These are phyloP conservation scores for Drosophila athabasca DNA, from an alignment of 1,140 invertebrate genomes.

Conservation along the genomic window DNA sequence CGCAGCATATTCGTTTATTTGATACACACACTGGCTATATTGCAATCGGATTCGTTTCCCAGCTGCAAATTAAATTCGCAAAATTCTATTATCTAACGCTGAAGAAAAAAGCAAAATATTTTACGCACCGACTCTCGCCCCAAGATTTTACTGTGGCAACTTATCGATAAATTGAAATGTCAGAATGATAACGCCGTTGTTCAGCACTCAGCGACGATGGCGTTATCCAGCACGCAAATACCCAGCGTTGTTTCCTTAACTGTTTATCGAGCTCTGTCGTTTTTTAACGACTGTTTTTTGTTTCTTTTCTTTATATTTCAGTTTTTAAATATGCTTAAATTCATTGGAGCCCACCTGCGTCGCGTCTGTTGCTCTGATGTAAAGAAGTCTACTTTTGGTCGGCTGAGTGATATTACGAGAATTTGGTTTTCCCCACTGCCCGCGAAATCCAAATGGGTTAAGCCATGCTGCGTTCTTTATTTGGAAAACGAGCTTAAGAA, in stretches of 20 bases:
- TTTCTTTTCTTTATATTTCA: too few relatives aligned
- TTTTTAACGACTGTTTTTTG: background rate
- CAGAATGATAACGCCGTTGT: constrained; percentile 7
- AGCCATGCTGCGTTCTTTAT: constrained; percentile 87
- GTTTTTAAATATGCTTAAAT: constrained; percentile 1
- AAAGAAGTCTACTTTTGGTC: background rate
- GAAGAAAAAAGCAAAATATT: constrained; percentile 3
- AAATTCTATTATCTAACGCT: constrained; percentile 39
- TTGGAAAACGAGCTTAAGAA: constrained; percentile 87
- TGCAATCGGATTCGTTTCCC: constrained; percentile 23
- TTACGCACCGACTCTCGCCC: constrained; percentile 63
- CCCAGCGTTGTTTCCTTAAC: too few relatives aligned
- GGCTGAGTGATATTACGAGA: constrained; percentile 85
- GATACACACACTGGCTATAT: constrained; percentile 22
- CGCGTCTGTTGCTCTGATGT: background rate
- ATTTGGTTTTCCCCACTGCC: constrained; percentile 86
- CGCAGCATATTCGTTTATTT: constrained; percentile 56
- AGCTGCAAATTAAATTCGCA: constrained; percentile 14
- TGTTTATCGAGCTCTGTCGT: too few relatives aligned
- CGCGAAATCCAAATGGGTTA: constrained; percentile 87
- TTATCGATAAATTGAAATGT: constrained; percentile 15
- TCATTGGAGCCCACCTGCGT: background rate
- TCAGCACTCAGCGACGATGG: constrained; percentile 22
- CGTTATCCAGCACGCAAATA: background rate
- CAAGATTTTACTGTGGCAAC: constrained; percentile 16